phyloP scores from a whole-genome alignment of 2,113 vertebrate genomes.

The Anthoscopus minutus region DNA sequence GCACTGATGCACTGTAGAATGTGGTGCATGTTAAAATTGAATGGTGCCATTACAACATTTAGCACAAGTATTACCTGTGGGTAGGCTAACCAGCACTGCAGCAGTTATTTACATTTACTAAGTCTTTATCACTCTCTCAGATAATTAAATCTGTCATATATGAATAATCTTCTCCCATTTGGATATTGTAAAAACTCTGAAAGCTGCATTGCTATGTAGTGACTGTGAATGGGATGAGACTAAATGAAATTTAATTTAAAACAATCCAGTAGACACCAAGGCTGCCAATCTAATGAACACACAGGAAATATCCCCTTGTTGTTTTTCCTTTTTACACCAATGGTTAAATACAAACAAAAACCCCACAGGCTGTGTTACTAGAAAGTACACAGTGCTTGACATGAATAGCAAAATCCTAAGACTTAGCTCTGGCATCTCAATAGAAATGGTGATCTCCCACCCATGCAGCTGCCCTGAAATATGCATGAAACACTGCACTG shows the following conservation, averaged over 20 bases:
- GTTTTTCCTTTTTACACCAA: neutral
- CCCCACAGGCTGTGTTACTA: neutral
- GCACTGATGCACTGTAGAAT: neutral
- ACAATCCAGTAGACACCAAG: neutral
- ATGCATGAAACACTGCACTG: constrained; percentile 40
- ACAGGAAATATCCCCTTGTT: neutral
- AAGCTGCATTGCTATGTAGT: neutral
- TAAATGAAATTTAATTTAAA: neutral
- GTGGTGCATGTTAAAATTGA: neutral
- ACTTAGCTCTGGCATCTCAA: constrained; percentile 55
- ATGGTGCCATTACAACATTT: neutral
- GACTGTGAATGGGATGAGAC: neutral
- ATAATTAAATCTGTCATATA: neutral
- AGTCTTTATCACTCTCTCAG: neutral
- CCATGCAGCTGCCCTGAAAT: constrained; percentile 67
- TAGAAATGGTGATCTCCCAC: constrained; percentile 63
- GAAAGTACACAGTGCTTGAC: constrained; percentile 39
- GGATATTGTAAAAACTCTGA: neutral
- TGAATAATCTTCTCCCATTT: neutral
- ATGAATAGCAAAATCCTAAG: constrained; percentile 57
- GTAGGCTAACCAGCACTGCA: neutral
- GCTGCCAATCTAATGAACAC: neutral
- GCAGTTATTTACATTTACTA: constrained; percentile 10
- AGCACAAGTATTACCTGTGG: neutral
- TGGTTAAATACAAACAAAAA: constrained; percentile 61